Evolutionary conservation across 2,888 invertebrate species (phyloP).

Genomic region (Endomychus coccineus): DNA sequence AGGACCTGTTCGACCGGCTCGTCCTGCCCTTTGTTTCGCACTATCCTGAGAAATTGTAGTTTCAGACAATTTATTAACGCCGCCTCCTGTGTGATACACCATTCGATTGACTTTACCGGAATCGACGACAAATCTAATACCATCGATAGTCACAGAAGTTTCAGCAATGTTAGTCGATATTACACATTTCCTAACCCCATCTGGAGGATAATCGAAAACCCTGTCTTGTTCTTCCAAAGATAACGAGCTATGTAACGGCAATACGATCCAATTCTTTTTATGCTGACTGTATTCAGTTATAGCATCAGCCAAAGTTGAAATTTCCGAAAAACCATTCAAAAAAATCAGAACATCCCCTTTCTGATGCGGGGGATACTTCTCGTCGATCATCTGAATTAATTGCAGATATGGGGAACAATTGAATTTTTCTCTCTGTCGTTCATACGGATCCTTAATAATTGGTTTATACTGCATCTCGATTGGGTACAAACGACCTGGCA

Average conservation of each 20-base stretch:
- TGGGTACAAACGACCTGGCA: constrained; percentile 90
- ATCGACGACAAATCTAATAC: constrained; percentile 93
- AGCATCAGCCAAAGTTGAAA: constrained; percentile 78
- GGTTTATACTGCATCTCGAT: constrained; percentile 87
- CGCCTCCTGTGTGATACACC: constrained; percentile 85
- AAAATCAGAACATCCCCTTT: constrained; percentile 90
- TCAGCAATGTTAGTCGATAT: constrained; percentile 98
- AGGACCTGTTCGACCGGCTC: constrained; percentile 91
- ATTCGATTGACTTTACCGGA: constrained; percentile 92
- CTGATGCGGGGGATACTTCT: constrained; percentile 62
- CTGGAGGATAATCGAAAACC: constrained; percentile 92
- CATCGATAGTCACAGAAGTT: constrained; percentile 97
- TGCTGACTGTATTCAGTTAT: constrained; percentile 72
- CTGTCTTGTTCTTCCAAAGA: constrained; percentile 95
- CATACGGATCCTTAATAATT: constrained; percentile 51
- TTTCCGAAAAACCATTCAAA: constrained; percentile 90
- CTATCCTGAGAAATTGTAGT: constrained; percentile 97
- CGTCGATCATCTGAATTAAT: constrained; percentile 86
- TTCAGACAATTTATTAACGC: constrained; percentile 87
- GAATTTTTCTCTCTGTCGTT: constrained; percentile 63
- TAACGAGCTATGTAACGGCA: constrained; percentile 87
- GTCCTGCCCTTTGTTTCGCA: constrained; percentile 92
- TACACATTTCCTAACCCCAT: constrained; percentile 91
- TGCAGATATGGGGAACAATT: constrained; percentile 90
- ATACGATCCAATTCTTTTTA: constrained; percentile 81